Percentiles rank a stretch among this genome's conserved stretches.
Conservation (phyloP, 2,888 invertebrate genomes). For the Pachymerium ferrugineum region DNA sequence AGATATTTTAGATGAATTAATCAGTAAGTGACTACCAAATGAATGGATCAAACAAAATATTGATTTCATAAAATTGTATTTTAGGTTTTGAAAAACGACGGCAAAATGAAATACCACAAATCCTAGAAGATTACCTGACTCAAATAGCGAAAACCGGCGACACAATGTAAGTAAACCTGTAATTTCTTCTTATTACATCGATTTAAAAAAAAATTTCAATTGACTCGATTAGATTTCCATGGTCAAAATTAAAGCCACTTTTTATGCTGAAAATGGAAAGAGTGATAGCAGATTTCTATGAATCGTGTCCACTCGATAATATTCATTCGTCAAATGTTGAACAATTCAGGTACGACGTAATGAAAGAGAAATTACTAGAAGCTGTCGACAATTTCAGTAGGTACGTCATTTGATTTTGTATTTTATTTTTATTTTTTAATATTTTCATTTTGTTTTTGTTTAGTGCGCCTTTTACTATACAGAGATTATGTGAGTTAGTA, state of each 20-base stretch:
- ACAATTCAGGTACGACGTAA: slow-evolving; percentile 79
- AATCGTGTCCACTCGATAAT: slow-evolving; percentile 66
- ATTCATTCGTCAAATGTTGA: slow-evolving; percentile 80
- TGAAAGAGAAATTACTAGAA: slow-evolving; percentile 54
- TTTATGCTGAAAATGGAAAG: slow-evolving; percentile 79
- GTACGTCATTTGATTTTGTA: no score
- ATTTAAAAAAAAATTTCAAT: not conserved
- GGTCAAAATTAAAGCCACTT: slow-evolving; percentile 78
- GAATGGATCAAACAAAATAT: no score
- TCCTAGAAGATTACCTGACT: not conserved
- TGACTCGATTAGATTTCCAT: slow-evolving; percentile 68
- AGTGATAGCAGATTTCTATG: slow-evolving; percentile 82
- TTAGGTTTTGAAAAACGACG: slow-evolving; percentile 23
- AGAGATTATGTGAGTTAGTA: slow-evolving; percentile 88
- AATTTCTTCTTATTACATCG: not conserved
- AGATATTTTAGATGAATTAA: no score
- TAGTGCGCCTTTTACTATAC: slow-evolving; percentile 92
- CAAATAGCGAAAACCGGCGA: slow-evolving; percentile 23
- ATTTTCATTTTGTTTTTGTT: slow-evolving; percentile 33
- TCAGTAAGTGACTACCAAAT: no score
- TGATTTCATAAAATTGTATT: no score
- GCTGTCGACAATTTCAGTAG: slow-evolving; percentile 46
- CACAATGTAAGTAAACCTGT: not conserved
- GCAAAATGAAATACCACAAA: slow-evolving; percentile 11
- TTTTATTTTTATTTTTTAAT: no score